Conservation (phyloP, 2,113 vertebrate genomes). For the Thinocorus orbignyianus region DNA sequence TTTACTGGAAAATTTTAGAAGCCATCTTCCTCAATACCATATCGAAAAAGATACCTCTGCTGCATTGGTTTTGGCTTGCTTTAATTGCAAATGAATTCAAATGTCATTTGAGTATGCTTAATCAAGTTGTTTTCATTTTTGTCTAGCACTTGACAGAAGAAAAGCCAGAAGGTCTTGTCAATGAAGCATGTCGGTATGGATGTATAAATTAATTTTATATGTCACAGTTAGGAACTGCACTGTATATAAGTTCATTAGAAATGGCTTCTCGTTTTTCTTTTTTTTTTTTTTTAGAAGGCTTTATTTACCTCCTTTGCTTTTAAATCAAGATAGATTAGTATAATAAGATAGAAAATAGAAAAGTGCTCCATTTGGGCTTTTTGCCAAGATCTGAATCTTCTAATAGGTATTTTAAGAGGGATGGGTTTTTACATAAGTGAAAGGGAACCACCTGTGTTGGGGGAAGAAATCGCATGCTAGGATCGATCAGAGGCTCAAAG, state of each 20-base stretch:
- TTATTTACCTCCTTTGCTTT: background rate
- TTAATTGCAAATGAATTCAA: background rate
- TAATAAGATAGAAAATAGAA: background rate
- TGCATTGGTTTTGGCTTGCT: background rate
- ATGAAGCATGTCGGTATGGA: constrained; percentile 91
- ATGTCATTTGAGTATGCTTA: background rate
- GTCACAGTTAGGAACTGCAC: background rate
- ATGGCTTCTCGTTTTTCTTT: background rate
- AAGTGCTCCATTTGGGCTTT: background rate
- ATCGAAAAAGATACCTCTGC: background rate
- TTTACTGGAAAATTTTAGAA: background rate
- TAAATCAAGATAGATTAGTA: background rate
- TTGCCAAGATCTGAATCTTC: background rate
- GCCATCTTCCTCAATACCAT: background rate
- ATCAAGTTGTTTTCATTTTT: constrained; percentile 43
- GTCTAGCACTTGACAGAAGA: constrained; percentile 89
- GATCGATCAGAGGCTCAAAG: background rate
- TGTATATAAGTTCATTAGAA: background rate
- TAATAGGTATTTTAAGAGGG: background rate
- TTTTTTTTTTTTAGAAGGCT: background rate
- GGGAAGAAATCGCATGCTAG: background rate
- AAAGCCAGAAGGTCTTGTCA: constrained; percentile 87
- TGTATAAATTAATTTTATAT: background rate
- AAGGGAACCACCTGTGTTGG: background rate
- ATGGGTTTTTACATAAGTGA: background rate